Evolutionary conservation across 2,888 invertebrate genomes (phyloP).

Genomic region (Hirtodrosophila histrioides): DNA sequence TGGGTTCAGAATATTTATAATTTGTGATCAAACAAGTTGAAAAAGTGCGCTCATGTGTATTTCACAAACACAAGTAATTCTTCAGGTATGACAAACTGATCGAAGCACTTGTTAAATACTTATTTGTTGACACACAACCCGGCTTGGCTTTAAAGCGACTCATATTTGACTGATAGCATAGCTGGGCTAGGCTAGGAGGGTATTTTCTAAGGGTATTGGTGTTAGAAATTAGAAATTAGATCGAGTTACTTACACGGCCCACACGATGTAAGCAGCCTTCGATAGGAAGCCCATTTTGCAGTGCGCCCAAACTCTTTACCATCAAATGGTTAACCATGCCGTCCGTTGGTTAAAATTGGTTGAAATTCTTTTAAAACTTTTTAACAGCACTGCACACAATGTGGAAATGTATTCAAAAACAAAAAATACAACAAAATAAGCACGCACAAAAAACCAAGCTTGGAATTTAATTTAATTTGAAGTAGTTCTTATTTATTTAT

Average conservation of each 20-base stretch:
- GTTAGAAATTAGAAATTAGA: no score
- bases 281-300: slow-evolving; percentile 89
- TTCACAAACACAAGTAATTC: slow-evolving; percentile 48
- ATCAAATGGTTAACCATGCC: slow-evolving; percentile 55
- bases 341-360: slow-evolving; percentile 51
- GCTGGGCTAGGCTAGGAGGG: background rate
- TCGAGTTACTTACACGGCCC: slow-evolving; percentile 89
- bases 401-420: slow-evolving; percentile 8
- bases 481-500: slow-evolving; percentile 16
- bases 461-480: slow-evolving; percentile 13
- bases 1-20: no score
- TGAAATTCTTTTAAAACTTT: slow-evolving; percentile 21
- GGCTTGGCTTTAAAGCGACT: background rate
- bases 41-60: slow-evolving; percentile 12
- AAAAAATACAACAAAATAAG: background rate
- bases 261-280: slow-evolving; percentile 91
- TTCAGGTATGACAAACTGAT: slow-evolving; percentile 12
- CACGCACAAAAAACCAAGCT: background rate
- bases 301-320: slow-evolving; percentile 40
- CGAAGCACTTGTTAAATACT: slow-evolving; percentile 3
- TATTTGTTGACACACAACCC: slow-evolving; percentile 22
- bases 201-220: background rate
- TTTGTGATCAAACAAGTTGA: background rate
- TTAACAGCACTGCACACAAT: slow-evolving; percentile 17
- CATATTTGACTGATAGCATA: background rate